Conservation (phyloP, 2,888 invertebrate genomes). For the Pristionchus entomophagus region DNA sequence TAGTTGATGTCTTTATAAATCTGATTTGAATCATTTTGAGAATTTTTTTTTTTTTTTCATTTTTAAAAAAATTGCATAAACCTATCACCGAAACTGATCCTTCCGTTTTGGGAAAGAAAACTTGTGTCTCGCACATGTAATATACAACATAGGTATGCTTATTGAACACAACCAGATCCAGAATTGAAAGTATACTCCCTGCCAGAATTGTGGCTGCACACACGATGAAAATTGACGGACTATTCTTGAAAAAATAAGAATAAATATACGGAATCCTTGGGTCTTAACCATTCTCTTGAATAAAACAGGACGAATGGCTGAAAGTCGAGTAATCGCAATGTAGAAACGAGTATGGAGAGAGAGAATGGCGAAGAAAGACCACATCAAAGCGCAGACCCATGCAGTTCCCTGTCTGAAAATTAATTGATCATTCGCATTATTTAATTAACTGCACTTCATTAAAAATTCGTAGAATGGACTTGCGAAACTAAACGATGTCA, state of each 20-base stretch:
- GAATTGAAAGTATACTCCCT: neutral
- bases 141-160: neutral
- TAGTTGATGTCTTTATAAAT: neutral
- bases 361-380: neutral
- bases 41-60: neutral
- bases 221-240: neutral
- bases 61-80: too few species aligned
- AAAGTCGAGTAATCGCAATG: too few species aligned
- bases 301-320: neutral
- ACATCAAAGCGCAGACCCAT: neutral
- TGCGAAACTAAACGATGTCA: neutral
- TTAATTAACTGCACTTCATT: neutral
- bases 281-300: neutral
- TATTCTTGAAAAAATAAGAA: too few species aligned
- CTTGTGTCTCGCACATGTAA: neutral
- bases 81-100: neutral
- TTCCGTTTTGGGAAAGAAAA: neutral
- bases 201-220: neutral
- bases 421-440: neutral
- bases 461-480: neutral
- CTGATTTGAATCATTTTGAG: neutral
- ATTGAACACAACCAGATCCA: neutral
- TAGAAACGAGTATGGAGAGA: neutral
- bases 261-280: too few species aligned
- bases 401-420: neutral